Base-by-base conservation (phyloP, 2,113 vertebrate genomes). In the Chamaea fasciata region DNA sequence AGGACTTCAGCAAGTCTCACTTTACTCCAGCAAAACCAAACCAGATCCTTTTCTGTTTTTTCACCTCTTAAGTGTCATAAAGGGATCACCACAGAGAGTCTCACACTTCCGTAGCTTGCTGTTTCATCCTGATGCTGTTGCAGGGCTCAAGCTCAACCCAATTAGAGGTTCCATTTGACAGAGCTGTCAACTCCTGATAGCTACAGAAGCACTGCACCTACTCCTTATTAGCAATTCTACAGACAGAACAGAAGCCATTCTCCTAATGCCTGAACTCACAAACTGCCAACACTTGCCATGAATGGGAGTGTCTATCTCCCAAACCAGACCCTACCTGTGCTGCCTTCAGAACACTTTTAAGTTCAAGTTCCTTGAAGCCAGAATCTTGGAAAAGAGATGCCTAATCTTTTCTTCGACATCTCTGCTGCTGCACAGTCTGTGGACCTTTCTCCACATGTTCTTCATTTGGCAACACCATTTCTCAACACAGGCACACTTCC, bases 321-420 rank as follows among this genome's bases (percentile, higher is more conserved):
- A 76, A 33, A 33, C 2, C 9, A 33, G 9, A 33, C 15, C 35
- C 15, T 19, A 19, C 19, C 10, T 31, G 20, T 0, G 0, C 13
- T 50, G 27, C 47, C 49, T 39, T 78, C 27, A 30, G 14, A 27
- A n/a, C 19, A 17, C 7, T 17, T 65, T 30, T 10, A 27, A 9
- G 4, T 44, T 83, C 47, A 68, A 30, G 39, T 16, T 60, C 26
- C 26, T 41, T 59, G 52, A 71, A 63, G 31, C 3, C 31, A 26
- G 24, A 27, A 17, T 30, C 52, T 49, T 46, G 26, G 22, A 67
- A n/a, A 44, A 74, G 33, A 56, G 14, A 42, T 44, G 22, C 22
- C 33, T 33, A 21, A 41, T 9, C 6, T 70, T 41, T 55, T 62
- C 24, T 44, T 33, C 4, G 6, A 42, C 9, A 24, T 35, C n/a